Evolutionary conservation across 2,888 invertebrate genomes (phyloP).

Genomic region (Watsonalla cultraria): DNA sequence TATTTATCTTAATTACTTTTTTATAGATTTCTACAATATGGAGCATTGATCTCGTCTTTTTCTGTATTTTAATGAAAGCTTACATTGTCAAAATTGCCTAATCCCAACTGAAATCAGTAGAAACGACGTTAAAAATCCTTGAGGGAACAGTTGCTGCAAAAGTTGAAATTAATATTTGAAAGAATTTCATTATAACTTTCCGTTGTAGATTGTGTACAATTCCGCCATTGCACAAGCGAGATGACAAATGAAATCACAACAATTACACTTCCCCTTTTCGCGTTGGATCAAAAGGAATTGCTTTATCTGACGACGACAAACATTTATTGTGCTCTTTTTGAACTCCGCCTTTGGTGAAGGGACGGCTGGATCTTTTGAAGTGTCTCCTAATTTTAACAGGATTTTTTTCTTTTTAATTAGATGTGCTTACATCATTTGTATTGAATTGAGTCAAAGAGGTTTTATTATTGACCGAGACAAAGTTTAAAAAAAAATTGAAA

Average conservation of each 20-base stretch:
- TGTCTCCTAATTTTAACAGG: slow-evolving; percentile 12
- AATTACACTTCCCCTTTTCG: slow-evolving; percentile 28
- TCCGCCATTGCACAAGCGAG: slow-evolving; percentile 21
- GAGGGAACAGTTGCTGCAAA: background rate
- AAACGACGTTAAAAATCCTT: background rate
- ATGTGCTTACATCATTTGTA: background rate
- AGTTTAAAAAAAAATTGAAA: too few relatives aligned
- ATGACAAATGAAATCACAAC: slow-evolving; percentile 36
- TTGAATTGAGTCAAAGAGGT: background rate
- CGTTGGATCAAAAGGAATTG: slow-evolving; percentile 29
- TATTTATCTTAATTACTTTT: too few relatives aligned
- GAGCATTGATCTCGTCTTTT: too few relatives aligned
- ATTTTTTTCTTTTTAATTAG: slow-evolving; percentile 1
- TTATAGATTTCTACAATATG: too few relatives aligned
- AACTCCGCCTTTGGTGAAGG: slow-evolving; percentile 18
- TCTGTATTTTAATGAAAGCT: background rate
- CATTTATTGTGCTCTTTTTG: slow-evolving; percentile 28
- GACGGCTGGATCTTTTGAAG: slow-evolving; percentile 15
- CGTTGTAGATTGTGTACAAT: slow-evolving; percentile 18
- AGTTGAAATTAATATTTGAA: background rate
- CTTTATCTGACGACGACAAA: slow-evolving; percentile 22
- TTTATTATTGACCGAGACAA: background rate
- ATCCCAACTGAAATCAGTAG: background rate
- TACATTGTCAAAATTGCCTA: background rate
- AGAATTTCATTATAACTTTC: background rate